Conservation (phyloP, 2,113 vertebrate genomes). For the Philantomba maxwellii region DNA sequence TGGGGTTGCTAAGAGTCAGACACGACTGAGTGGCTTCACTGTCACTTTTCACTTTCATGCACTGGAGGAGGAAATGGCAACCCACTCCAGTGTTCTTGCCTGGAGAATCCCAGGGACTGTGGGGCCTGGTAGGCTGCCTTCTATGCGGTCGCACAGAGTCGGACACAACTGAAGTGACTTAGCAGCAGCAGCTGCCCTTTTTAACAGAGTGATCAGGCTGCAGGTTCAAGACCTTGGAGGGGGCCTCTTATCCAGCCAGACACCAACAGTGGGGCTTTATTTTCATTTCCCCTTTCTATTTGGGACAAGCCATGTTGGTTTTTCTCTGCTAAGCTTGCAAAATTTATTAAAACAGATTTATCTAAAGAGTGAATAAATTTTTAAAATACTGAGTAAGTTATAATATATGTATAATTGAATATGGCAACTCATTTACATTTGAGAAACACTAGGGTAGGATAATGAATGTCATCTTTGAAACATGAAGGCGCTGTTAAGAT, state of each 20-base stretch:
- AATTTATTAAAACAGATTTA: background rate
- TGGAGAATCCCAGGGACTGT: too few species aligned
- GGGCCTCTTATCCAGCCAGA: background rate
- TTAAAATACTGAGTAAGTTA: background rate
- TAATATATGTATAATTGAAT: background rate
- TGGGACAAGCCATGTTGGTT: background rate
- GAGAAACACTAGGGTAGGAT: background rate
- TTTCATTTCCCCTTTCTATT: background rate
- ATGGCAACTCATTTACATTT: background rate
- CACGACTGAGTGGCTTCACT: too few species aligned
- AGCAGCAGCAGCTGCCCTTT: background rate
- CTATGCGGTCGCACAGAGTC: too few species aligned
- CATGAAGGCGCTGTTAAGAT: background rate
- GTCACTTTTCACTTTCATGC: too few species aligned
- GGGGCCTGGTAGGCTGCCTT: too few species aligned
- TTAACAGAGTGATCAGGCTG: background rate
- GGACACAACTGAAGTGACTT: too few species aligned
- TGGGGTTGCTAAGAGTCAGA: accelerated
- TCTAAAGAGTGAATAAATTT: background rate
- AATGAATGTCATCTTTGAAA: background rate
- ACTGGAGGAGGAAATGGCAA: too few species aligned
- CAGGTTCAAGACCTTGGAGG: background rate
- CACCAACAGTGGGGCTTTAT: background rate
- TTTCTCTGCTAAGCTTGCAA: background rate
- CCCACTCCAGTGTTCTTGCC: too few species aligned